A percentile compares a stretch with the other conserved stretches of the same genome.
These are phyloP conservation scores for Norana najaformis DNA, from an alignment of 2,888 invertebrate genomes.

Conservation along the genomic window DNA sequence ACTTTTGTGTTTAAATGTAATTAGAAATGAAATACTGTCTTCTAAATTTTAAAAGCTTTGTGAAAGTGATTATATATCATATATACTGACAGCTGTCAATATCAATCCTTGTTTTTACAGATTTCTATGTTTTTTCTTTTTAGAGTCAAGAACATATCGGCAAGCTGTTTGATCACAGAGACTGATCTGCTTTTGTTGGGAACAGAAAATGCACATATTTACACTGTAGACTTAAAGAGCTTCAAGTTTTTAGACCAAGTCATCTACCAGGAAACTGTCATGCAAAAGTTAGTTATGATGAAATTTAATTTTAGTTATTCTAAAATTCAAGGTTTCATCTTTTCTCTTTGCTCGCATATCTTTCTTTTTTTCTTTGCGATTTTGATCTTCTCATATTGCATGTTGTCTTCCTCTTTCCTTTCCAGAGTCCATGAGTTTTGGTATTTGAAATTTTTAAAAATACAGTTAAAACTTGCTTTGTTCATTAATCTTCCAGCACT, in stretches of 20 bases:
- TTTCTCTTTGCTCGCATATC: background rate
- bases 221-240: constrained; percentile 78
- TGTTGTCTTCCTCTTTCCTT: background rate
- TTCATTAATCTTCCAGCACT: background rate
- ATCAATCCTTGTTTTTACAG: background rate
- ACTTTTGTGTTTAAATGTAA: background rate
- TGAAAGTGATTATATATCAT: background rate
- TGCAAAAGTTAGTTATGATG: constrained; percentile 78
- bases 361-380: background rate
- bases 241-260: constrained; percentile 83
- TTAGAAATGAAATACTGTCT: no score
- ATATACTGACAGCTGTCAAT: no score
- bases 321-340: background rate
- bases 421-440: background rate
- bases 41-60: no score
- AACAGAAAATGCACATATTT: constrained; percentile 93
- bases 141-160: constrained; percentile 78
- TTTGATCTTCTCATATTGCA: background rate
- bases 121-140: background rate
- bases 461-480: background rate
- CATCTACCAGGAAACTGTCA: constrained; percentile 92
- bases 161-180: constrained; percentile 80
- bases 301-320: background rate
- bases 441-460: no score
- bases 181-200: constrained; percentile 84